Evolutionary conservation across 2,888 invertebrate genomes (phyloP).

Genomic region (Drosophila mettleri): DNA sequence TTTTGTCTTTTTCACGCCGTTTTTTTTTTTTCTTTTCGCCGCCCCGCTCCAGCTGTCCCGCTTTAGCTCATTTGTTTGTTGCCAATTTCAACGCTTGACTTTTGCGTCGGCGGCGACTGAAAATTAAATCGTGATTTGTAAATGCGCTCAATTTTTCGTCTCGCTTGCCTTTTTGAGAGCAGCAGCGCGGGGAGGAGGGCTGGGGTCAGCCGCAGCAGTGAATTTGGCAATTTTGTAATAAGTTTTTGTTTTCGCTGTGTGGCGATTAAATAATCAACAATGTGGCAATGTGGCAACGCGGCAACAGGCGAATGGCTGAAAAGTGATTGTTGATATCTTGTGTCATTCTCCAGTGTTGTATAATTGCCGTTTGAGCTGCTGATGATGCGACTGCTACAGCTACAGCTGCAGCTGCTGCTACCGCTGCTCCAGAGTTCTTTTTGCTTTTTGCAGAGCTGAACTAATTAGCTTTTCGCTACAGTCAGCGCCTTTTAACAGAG

Average conservation of each 20-base stretch:
- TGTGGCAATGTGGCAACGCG: conserved; percentile 72
- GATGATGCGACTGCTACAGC: neutral
- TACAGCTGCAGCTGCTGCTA: neutral
- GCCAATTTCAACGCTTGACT: conserved; percentile 79
- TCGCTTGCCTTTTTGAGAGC: conserved; percentile 44
- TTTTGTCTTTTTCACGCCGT: conserved; percentile 75
- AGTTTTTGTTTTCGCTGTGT: conserved; percentile 52
- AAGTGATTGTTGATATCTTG: conserved; percentile 61
- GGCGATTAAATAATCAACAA: conserved; percentile 75
- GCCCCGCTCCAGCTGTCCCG: neutral
- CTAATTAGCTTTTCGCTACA: conserved; percentile 28
- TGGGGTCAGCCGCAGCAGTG: conserved; percentile 8
- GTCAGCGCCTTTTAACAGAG: conserved; percentile 1
- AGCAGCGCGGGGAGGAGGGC: conserved; percentile 1
- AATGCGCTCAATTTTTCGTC: conserved; percentile 75
- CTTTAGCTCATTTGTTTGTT: conserved; percentile 73
- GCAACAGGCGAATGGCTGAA: conserved; percentile 57
- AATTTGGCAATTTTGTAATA: conserved; percentile 80
- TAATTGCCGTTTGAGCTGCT: conserved; percentile 32
- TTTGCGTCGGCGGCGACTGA: conserved; percentile 59
- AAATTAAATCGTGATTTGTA: conserved; percentile 83
- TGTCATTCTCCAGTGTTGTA: conserved; percentile 51
- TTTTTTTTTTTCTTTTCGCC: no score
- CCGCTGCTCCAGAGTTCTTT: conserved; percentile 21
- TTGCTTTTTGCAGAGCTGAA: conserved; percentile 15